Base-by-base conservation (phyloP, 2,888 invertebrate genomes). In the Cryptus viduatorius region DNA sequence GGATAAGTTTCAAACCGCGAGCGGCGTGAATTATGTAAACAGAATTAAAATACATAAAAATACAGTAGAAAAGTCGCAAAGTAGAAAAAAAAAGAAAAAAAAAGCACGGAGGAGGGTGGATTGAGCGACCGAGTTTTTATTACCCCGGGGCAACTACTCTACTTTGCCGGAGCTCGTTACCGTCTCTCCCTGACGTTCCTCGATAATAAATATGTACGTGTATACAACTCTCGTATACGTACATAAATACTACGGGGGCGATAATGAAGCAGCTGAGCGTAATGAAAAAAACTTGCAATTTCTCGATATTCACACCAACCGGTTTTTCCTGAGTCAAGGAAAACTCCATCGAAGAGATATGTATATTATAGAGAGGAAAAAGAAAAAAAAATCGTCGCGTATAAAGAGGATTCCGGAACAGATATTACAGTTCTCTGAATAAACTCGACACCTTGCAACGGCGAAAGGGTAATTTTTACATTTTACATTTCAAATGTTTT, bases 1-100 rank as follows among this genome's bases (percentile, higher is more conserved):
- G 71, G 75, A 80, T 80, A 79, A 83, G 71, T 80, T 83, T 67
- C 61, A 16, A 65, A 76, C 56, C n/a, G 24, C 44, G 53, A 16
- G 16, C 37, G 12, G 24, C 48, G 31, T 42, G 46, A 48, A 83
- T 71, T 79, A 48, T 65, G 56, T 65, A 65, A 65, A 75, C 61
- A 37, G 65, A 75, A 79, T 83, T 53, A 56, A 76, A 75, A 79
- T 68, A 65, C 61, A 61, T 67, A 67, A 42, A 75, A 71, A 69
- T 44, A 44, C n/a, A 44, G 19, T 67, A 16, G 67, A 53, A 56
- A 44, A 67, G 44, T 44, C 24, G 44, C 8, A 24, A 65, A 37
- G 42, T 42, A n/a, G 67, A 31, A 75, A 31, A 64, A 59, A 42
- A 65, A 50, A 24, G 61, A 46, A 48, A 56, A 16, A 42, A 42